Evolutionary conservation across 30 jellyfish, hydroid and myxozoan species (phyloP).

Genomic region (Turritopsis rubra): DNA sequence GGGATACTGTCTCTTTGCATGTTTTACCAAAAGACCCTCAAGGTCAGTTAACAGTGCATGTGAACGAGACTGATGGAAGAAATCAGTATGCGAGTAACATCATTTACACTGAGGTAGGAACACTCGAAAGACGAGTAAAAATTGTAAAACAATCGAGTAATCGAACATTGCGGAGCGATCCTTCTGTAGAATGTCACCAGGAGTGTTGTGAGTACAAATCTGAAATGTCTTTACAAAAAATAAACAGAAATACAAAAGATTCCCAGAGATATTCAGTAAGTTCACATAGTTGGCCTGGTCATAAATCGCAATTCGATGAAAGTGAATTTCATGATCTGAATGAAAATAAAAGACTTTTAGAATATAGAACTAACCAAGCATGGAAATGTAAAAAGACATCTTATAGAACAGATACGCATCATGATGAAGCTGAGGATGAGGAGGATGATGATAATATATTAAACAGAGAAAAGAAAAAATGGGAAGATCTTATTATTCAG

Average conservation of each 20-base stretch:
- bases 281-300: background rate
- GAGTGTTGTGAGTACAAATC: background rate
- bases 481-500: background rate
- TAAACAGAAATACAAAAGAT: background rate
- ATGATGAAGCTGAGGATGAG: background rate
- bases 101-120: background rate
- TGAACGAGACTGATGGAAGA: background rate
- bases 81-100: background rate
- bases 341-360: background rate
- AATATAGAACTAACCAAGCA: background rate
- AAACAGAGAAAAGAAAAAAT: background rate
- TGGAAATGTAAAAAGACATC: background rate
- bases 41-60: background rate
- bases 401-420: background rate
- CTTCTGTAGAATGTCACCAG: background rate
- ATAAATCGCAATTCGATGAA: background rate
- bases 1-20: background rate
- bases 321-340: background rate
- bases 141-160: background rate
- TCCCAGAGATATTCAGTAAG: background rate
- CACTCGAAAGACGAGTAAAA: background rate
- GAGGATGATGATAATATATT: background rate
- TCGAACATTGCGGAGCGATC: background rate
- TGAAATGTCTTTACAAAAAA: background rate
- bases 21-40: background rate